phyloP scores from a whole-genome alignment of 2,113 vertebrate species.

The Andinoacara biseriatus region DNA sequence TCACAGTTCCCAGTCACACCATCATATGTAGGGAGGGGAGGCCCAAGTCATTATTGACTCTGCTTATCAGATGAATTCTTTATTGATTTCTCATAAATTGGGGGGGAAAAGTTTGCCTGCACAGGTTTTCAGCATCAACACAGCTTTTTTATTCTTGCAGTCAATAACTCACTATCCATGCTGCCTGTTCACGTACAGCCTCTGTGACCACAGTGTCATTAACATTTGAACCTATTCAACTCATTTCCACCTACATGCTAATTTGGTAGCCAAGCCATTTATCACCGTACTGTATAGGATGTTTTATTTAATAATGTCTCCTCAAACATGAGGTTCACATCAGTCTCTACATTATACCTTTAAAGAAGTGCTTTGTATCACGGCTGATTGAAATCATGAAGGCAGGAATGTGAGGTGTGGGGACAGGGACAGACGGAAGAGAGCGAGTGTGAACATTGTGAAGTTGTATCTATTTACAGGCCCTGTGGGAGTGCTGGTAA shows the following conservation, averaged over 20 bases:
- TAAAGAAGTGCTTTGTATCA: neutral
- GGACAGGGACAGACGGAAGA: neutral
- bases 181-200: neutral
- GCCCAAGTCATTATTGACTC: too few species aligned
- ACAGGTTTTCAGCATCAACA: too few species aligned
- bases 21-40: too few species aligned
- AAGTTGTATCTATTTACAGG: slow-evolving; percentile 16
- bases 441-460: neutral
- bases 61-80: too few species aligned
- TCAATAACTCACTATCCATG: neutral
- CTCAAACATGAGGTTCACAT: neutral
- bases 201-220: too few species aligned
- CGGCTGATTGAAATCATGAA: neutral
- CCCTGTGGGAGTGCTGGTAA: slow-evolving; percentile 17
- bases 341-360: neutral
- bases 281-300: too few species aligned
- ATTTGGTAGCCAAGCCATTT: too few species aligned
- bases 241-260: too few species aligned
- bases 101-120: too few species aligned
- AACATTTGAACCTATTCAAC: neutral
- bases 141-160: neutral
- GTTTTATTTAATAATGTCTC: too few species aligned
- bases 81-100: too few species aligned
- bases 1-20: too few species aligned
- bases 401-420: neutral